Base-by-base conservation (phyloP, 2,888 invertebrate species). In the Junonia oenone region DNA sequence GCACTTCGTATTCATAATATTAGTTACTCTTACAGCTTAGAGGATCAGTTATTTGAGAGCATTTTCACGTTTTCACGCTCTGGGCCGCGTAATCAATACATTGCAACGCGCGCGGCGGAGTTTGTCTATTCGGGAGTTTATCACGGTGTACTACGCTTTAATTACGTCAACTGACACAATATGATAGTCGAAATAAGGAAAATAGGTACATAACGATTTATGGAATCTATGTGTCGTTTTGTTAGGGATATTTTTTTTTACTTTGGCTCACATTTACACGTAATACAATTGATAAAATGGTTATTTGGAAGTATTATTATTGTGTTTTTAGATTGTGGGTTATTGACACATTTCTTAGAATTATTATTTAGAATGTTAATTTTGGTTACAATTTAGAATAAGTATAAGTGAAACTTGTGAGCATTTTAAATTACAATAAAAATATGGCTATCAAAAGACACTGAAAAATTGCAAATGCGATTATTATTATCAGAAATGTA, bases 81-180 rank as follows among this genome's bases (percentile, higher is more conserved):
- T 35, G 5, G 9, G 35, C 27, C 40, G 47, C 15, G 48, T 54
- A 48, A 54, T 54, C 53, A 54, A 54, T 54, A 52, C 37, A 14
- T 27, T 52, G 19, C 37, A 54, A 22, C 29, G 17, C 45, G 47
- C 38, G 15, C 53, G 47, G 48, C 53, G 53, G 40, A 15, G 38
- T 47, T 38, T 26, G 47, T 53, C 31, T 14, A 14, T 53, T 13
- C 33, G 33, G 38, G 38, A 40, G 40, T 40, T 40, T 26, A 45
- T 47, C 15, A 43, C 13, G 8, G 26, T n/a, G 13, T 40, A 40
- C n/a, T 53, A 31, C 9, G 37, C 31, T 31, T 53, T 37, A 45
- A 53, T 53, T 47, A 47, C 47, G 31, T 47, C 47, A 47, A 47
- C 31, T 47, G n/a, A 52, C 27, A 45, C 17, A 37, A 31, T 53